phyloP scores from a whole-genome alignment of 2,888 invertebrate genomes.

The Cremastinae sp. region DNA sequence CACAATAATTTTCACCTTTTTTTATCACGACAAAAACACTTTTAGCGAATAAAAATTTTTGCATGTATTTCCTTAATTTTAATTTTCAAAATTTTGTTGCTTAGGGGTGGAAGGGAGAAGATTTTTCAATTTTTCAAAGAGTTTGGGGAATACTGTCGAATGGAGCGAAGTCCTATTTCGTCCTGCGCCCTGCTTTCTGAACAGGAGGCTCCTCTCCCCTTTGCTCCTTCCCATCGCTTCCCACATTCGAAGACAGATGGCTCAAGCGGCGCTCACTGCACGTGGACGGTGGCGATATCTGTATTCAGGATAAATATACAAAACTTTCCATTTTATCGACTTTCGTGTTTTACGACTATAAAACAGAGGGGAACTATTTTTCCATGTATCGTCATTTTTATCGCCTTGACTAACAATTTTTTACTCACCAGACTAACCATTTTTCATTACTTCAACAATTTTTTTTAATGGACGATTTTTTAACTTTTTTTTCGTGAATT shows the following conservation, averaged over 20 bases:
- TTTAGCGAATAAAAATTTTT: too few relatives aligned
- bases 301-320: background rate
- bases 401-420: too few relatives aligned
- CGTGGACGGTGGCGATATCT: background rate
- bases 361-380: too few relatives aligned
- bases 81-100: background rate
- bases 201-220: conserved; percentile 53
- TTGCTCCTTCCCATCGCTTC: conserved; percentile 7
- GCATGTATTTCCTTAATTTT: background rate
- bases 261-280: conserved; percentile 29
- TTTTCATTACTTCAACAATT: too few relatives aligned
- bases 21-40: background rate
- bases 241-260: conserved; percentile 68
- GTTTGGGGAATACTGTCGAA: conserved; percentile 14
- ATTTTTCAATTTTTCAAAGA: background rate
- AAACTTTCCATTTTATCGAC: background rate
- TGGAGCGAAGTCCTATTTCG: conserved; percentile 11
- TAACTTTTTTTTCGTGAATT: too few relatives aligned
- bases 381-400: too few relatives aligned
- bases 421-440: too few relatives aligned
- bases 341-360: background rate
- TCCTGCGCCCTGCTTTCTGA: conserved; percentile 60
- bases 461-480: too few relatives aligned
- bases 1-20: background rate
- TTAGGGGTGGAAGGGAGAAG: too few relatives aligned